Conservation (phyloP, 92 coral and sea anemone genomes). For the Phenganax subtilis region DNA sequence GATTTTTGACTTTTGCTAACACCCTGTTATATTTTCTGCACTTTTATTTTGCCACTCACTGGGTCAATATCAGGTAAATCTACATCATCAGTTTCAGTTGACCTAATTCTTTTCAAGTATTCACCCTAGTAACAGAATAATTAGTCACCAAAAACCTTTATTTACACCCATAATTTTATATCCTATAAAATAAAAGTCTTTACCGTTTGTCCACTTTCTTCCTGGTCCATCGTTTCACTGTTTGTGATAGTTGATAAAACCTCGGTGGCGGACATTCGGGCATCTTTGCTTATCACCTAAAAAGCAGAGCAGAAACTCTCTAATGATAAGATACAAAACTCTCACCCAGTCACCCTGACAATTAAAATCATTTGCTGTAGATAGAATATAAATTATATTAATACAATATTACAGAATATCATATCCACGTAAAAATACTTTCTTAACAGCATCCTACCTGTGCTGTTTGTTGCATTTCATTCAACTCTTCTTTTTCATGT, state of each 20-base stretch:
- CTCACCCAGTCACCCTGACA: not conserved
- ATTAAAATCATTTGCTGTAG: not conserved
- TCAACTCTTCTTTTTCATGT: constrained; percentile 70
- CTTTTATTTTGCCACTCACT: not conserved
- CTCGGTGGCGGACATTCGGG: constrained; percentile 77
- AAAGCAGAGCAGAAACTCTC: not conserved
- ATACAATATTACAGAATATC: not conserved
- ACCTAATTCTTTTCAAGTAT: constrained; percentile 65
- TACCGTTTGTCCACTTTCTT: constrained; percentile 81
- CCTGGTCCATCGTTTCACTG: constrained; percentile 52
- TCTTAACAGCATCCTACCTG: constrained; percentile 54
- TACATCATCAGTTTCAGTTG: constrained; percentile 21
- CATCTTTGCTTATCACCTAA: constrained; percentile 90
- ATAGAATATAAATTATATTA: too few species aligned
- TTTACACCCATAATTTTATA: not conserved
- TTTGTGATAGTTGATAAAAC: constrained; percentile 57
- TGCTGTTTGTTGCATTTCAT: constrained; percentile 84
- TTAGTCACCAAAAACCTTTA: not conserved
- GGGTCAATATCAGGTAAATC: constrained; percentile 26
- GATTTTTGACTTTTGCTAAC: too few species aligned
- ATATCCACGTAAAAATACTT: not conserved
- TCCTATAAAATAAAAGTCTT: not conserved
- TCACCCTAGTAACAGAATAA: constrained; percentile 47
- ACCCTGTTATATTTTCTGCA: too few species aligned
- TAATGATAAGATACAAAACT: not conserved